Evolutionary conservation across 30 jellyfish, hydroid and myxozoan genomes (phyloP).

Genomic region (Hydractinia echinata): DNA sequence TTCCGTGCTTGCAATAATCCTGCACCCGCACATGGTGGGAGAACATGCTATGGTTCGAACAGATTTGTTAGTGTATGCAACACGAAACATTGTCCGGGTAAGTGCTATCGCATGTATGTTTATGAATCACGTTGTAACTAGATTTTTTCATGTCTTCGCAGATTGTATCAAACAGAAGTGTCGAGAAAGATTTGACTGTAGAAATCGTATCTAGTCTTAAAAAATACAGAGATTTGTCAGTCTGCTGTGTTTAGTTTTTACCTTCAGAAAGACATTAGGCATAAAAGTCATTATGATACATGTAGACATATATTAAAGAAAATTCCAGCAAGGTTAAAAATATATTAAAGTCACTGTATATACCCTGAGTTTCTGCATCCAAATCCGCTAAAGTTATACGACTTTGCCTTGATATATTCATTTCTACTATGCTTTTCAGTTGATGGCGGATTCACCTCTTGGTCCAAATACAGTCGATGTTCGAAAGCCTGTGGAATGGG

Average conservation of each 20-base stretch:
- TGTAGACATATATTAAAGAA: too few relatives aligned
- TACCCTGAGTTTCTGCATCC: too few relatives aligned
- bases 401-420: too few relatives aligned
- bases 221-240: neutral
- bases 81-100: conserved; percentile 46
- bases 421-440: neutral
- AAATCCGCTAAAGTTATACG: too few relatives aligned
- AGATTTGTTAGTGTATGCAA: conserved; percentile 26
- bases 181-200: neutral
- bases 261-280: too few relatives aligned
- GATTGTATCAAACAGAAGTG: neutral
- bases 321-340: too few relatives aligned
- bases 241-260: too few relatives aligned
- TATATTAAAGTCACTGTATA: too few relatives aligned
- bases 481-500: conserved; percentile 53
- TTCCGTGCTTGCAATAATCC: conserved; percentile 43
- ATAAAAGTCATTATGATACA: too few relatives aligned
- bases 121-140: neutral
- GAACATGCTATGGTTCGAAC: conserved; percentile 35
- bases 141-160: neutral
- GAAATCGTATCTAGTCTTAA: neutral
- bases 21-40: conserved; percentile 39
- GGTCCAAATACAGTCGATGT: conserved; percentile 7
- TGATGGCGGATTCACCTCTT: conserved; percentile 12
- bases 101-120: neutral